Evolutionary conservation across 2,797 vertebrate species (phyloP), one percentile per base, ranked within the genome.

Genomic region (Parauchenoglanis ngamensis): DNA sequence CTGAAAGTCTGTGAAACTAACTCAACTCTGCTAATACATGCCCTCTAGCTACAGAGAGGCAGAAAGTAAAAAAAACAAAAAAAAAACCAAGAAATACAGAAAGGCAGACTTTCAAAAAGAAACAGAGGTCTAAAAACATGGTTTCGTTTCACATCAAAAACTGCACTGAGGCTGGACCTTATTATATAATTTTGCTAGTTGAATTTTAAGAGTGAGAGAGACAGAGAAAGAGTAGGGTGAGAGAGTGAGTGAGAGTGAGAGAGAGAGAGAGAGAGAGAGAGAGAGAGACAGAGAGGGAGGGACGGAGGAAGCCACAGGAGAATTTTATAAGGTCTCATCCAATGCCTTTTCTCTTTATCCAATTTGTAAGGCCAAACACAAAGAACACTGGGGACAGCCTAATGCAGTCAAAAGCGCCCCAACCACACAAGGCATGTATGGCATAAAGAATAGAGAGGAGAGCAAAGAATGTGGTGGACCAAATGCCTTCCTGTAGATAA

Each of bases 391-490:
- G 56, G 81, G 63, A 78, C 25, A 70, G 67, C 54, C 56, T 87
- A 77, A 87, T 82, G 86, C 79, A 88, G 85, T 89, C 86, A 85
- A 35, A 86, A 85, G 28, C 21, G 57, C 73, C 52, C 80, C 88
- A 85, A 72, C 56, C 21, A 63, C 70, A 81, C 83, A 78, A 88
- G 84, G 83, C 85, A 83, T 87, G 79, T 70, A 85, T 72, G 44
- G 12, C 86, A 79, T 72, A 46, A 76, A 61, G 85, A 61, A 84
- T 1, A 72, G 68, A 75, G 21, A 8, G 75, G n/a, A 59, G 31
- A 23, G 19, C 44, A 63, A 19, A 83, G 56, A 59, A 52, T 11
- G 23, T 23, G 21, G 12, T 52, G 61, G 35, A 6, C 35, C n/a
- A 46, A 83, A 68, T 49, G 59, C 28, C 81, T 31, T 46, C 56